phyloP scores from a whole-genome alignment of 2,113 vertebrate genomes.

The Pelecanus crispus region DNA sequence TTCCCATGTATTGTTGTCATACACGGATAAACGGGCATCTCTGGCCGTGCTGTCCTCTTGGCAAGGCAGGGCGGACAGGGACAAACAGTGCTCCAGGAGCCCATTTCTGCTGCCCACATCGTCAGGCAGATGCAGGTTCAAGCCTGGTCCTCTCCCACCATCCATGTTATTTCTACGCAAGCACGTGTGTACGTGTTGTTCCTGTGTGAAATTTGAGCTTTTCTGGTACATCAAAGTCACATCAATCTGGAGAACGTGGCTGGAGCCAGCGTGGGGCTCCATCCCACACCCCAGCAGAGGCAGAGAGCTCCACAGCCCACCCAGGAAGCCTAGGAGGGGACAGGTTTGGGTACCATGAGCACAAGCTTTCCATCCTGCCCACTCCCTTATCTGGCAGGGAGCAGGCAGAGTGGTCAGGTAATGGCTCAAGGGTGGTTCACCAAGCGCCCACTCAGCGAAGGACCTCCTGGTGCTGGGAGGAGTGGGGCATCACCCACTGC shows the following conservation, averaged over 20 bases:
- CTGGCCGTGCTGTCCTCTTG: neutral
- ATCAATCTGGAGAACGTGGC: neutral
- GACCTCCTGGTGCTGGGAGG: neutral
- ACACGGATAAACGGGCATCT: neutral
- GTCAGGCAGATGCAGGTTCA: neutral
- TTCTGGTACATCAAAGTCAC: neutral
- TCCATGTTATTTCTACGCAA: neutral
- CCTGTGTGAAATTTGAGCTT: neutral
- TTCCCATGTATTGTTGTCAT: neutral
- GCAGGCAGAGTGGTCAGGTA: neutral
- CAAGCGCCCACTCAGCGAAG: neutral
- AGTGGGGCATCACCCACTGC: neutral
- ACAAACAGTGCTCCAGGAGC: neutral
- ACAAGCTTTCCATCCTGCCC: neutral
- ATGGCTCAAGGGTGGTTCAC: neutral
- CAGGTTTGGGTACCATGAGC: neutral
- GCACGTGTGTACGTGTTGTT: fast-evolving
- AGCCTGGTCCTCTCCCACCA: neutral
- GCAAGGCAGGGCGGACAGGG: neutral
- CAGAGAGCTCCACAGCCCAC: neutral
- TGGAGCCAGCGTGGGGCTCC: neutral
- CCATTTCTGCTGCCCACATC: neutral
- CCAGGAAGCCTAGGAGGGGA: neutral
- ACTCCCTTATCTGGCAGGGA: neutral
- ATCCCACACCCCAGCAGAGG: neutral